These are phyloP conservation scores for Leptodactylus fallax DNA, from an alignment of 2,797 vertebrate genomes.

Conservation along the genomic window DNA sequence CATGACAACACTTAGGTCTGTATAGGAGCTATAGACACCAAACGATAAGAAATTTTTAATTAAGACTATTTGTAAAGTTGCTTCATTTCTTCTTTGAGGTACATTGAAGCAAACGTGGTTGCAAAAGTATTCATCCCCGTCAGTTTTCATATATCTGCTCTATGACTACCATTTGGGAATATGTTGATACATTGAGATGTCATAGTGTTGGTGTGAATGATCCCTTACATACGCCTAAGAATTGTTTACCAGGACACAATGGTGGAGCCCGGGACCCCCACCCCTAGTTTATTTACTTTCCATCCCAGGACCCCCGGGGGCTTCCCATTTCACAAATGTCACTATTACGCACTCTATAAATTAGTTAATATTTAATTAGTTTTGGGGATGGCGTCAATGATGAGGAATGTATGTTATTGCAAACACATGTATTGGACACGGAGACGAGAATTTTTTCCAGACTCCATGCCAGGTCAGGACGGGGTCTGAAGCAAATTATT, in stretches of 20 bases:
- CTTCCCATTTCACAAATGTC: neutral
- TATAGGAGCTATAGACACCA: too few relatives aligned
- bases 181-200: neutral
- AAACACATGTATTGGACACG: constrained; percentile 61
- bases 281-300: neutral
- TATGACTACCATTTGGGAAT: too few relatives aligned
- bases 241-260: neutral
- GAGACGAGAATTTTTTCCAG: constrained; percentile 53
- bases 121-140: neutral
- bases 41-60: too few relatives aligned
- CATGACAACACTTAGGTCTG: neutral
- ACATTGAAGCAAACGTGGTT: too few relatives aligned
- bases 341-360: constrained; percentile 4
- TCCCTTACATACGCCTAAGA: too few relatives aligned
- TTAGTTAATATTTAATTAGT: constrained; percentile 52
- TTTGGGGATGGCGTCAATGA: constrained; percentile 46
- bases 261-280: neutral
- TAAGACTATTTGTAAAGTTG: neutral
- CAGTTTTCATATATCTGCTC: neutral
- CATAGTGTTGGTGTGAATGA: neutral
- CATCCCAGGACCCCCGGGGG: neutral
- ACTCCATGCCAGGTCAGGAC: constrained; percentile 54
- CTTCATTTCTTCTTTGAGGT: too few relatives aligned
- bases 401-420: constrained; percentile 61
- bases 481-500: constrained; percentile 19